Base-by-base conservation (phyloP, 2,888 invertebrate species). In the Pollenia labialis region DNA sequence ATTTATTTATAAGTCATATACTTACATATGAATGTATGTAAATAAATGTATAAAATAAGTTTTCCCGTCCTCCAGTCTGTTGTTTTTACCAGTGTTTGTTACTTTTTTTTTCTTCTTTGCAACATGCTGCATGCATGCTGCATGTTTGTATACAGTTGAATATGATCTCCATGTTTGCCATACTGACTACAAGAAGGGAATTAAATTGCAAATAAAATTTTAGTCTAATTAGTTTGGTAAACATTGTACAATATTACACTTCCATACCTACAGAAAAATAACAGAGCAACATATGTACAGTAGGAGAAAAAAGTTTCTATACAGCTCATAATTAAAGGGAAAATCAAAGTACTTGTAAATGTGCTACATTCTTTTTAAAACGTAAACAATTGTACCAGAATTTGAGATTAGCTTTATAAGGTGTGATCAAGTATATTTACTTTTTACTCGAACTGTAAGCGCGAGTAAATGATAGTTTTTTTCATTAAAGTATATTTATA, bases 221-320 rank as follows among this genome's bases (percentile, higher is more conserved):
- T 87, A 62, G 84, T 87, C 72, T 84, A 84, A 87, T 87, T 87
- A 87, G 87, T 84, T 87, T 77, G 72, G 87, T 69, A 84, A 87
- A 87, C 69, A 84, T 68, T 84, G 54, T 77, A 66, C 64, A 54
- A 42, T 80, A 66, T 60, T 50, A 74, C 16, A 66, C 48, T 56
- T 10, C 3, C 69, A 82, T 58, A 74, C 12, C 23, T n/a, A 40
- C 62, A 72, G 32, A 6, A 52, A 62, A 18, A 54, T 48, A 46
- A 40, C 66, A 42, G 48, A 40, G 18, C 52, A 23, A 11, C 10
- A 50, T 16, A 16, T 7, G 10, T 4, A 72, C 66, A 81, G 10
- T 81, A 1, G 4, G n/a, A 2, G 9, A 40, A 0, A 40, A 54
- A 46, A 72, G 12, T 64, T n/a, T 1, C 6, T 1, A 3, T 12